Evolutionary conservation across 2,113 vertebrate species (phyloP).

Genomic region (Montifringilla adamsi): DNA sequence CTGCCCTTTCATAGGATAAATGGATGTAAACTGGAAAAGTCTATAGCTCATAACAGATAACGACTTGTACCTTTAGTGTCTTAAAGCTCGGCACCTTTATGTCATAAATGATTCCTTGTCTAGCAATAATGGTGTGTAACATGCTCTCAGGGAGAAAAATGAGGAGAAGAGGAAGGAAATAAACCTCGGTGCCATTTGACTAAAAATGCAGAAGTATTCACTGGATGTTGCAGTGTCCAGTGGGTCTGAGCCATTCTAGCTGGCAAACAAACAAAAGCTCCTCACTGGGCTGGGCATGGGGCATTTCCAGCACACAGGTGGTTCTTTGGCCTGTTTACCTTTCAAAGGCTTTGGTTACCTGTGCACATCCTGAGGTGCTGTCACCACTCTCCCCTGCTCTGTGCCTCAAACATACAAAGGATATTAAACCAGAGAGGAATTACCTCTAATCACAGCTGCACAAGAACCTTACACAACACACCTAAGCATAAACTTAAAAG

Average conservation of each 20-base stretch:
- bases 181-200: background rate
- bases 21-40: background rate
- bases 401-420: background rate
- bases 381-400: background rate
- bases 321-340: background rate
- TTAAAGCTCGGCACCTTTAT: slow-evolving; percentile 53
- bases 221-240: background rate
- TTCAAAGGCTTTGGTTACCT: background rate
- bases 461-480: background rate
- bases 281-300: accelerated
- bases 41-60: slow-evolving; percentile 22
- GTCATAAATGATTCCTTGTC: background rate
- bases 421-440: background rate
- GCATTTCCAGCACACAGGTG: accelerated
- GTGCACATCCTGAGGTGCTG: background rate
- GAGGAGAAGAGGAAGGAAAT: background rate
- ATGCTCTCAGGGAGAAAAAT: background rate
- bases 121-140: background rate
- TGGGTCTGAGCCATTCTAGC: background rate
- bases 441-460: accelerated
- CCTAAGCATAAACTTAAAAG: background rate
- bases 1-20: slow-evolving; percentile 8
- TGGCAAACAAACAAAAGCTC: background rate
- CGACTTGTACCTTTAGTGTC: slow-evolving; percentile 6
- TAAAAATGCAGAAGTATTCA: slow-evolving; percentile 50